These are phyloP conservation scores for Acanthoscelides obtectus DNA, from an alignment of 2,888 invertebrate genomes.

Conservation along the genomic window DNA sequence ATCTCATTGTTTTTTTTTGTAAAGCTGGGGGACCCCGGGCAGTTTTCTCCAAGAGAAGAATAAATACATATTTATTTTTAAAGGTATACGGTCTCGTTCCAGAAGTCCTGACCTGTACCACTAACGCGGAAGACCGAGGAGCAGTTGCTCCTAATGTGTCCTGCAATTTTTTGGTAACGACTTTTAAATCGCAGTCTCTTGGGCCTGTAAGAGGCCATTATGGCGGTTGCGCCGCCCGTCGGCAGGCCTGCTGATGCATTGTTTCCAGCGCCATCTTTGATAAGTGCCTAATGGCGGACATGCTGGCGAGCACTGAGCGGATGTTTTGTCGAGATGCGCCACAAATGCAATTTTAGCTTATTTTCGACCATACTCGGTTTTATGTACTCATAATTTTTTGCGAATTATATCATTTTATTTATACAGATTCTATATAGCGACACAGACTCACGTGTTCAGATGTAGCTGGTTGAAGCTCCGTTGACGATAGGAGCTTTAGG, in stretches of 20 bases:
- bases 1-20: neutral
- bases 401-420: no score
- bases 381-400: no score
- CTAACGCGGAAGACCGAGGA: constrained; percentile 18
- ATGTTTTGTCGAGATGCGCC: neutral
- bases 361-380: neutral
- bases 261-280: constrained; percentile 1
- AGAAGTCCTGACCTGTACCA: neutral
- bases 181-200: constrained; percentile 44
- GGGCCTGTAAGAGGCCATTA: constrained; percentile 9
- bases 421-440: no score
- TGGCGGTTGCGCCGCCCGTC: neutral
- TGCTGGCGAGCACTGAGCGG: neutral
- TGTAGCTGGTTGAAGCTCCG: no score
- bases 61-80: no score
- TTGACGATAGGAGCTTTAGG: no score
- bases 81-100: neutral
- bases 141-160: constrained; percentile 45
- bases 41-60: no score
- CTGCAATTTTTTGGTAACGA: constrained; percentile 43
- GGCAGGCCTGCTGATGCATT: neutral
- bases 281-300: neutral
- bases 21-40: neutral
- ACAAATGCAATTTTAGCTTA: neutral
- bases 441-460: no score